Conservation (phyloP, 2,113 vertebrate species). For the Tiliqua scincoides region DNA sequence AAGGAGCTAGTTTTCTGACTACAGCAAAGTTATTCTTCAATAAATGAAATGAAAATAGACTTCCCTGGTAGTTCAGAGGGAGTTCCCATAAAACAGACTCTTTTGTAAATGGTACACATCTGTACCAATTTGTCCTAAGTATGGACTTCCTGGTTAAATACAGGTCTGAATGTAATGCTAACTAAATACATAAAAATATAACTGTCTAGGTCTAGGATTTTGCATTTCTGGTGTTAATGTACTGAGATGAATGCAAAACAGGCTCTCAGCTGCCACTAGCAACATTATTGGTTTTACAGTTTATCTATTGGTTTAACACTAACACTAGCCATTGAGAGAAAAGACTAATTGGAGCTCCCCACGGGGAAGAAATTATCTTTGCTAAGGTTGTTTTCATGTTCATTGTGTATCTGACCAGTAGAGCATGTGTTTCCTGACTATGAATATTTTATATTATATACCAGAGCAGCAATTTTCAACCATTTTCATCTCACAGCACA, state of each 20-base stretch:
- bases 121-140: neutral
- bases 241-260: neutral
- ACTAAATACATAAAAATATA: neutral
- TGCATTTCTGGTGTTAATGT: neutral
- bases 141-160: neutral
- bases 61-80: neutral
- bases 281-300: neutral
- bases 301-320: neutral
- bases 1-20: neutral
- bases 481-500: too few species aligned
- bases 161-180: neutral
- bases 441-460: neutral
- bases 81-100: neutral
- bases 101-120: neutral
- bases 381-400: neutral
- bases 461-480: too few species aligned
- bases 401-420: neutral
- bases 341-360: neutral
- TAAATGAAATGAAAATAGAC: neutral
- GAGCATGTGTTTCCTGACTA: neutral
- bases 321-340: neutral
- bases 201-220: neutral
- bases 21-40: neutral
- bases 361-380: constrained; percentile 7
- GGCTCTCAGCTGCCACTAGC: neutral